phyloP scores from a whole-genome alignment of 2,888 invertebrate species.

The Glyphotaelius pellucidus region DNA sequence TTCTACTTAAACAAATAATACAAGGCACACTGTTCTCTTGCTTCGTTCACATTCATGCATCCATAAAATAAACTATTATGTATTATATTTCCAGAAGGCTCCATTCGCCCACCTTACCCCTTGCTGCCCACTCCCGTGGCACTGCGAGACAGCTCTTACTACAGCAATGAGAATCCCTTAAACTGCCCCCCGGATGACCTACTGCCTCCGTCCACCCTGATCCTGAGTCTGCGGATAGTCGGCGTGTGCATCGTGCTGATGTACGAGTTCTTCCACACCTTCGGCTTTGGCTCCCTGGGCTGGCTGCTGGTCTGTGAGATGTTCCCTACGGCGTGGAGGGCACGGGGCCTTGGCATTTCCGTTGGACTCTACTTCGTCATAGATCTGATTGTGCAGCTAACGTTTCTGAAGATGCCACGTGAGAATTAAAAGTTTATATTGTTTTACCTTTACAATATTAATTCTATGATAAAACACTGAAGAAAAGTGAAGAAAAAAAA shows the following conservation, averaged over 20 bases:
- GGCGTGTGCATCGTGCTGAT: constrained; percentile 28
- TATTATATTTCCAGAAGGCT: constrained; percentile 40
- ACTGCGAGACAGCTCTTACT: neutral
- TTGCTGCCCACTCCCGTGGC: constrained; percentile 47
- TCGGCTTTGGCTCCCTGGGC: constrained; percentile 46
- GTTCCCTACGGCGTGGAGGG: constrained; percentile 49
- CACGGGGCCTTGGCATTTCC: constrained; percentile 30
- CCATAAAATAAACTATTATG: too few relatives aligned
- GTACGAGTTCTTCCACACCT: constrained; percentile 41
- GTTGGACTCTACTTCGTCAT: constrained; percentile 40
- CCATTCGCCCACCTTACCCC: constrained; percentile 43
- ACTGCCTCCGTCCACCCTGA: neutral
- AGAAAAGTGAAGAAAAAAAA: too few relatives aligned
- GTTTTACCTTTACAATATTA: too few relatives aligned
- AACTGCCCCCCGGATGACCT: constrained; percentile 35
- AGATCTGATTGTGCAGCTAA: constrained; percentile 45
- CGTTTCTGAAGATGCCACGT: constrained; percentile 27
- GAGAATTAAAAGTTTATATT: neutral
- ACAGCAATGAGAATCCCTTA: constrained; percentile 4
- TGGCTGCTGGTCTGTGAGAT: constrained; percentile 44
- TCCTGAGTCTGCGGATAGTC: neutral
- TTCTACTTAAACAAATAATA: too few relatives aligned
- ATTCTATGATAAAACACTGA: too few relatives aligned
- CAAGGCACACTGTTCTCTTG: too few relatives aligned
- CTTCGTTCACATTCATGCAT: too few relatives aligned